phyloP scores from a whole-genome alignment of 2,888 invertebrate species.

The Eurytoma adleriae region DNA sequence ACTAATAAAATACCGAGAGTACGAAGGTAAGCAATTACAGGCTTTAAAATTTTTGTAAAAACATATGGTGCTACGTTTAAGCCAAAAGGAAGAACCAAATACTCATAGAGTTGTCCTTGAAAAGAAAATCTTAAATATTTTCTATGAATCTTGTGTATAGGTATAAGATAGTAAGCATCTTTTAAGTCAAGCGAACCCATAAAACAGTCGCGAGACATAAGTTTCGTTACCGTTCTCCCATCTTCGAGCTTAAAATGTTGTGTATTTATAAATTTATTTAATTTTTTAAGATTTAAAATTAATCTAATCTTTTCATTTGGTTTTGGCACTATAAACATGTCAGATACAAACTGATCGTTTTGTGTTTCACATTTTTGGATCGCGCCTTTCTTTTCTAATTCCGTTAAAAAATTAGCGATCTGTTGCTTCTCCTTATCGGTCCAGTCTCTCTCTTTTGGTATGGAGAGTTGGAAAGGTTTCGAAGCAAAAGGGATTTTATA shows the following conservation, averaged over 20 bases:
- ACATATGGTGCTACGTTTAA: conserved; percentile 29
- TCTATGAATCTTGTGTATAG: background rate
- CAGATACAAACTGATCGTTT: background rate
- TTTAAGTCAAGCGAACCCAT: background rate
- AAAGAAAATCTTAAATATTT: conserved; percentile 25
- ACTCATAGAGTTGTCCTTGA: background rate
- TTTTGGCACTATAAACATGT: conserved; percentile 27
- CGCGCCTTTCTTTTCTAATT: background rate
- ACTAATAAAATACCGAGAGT: conserved; percentile 35
- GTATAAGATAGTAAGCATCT: conserved; percentile 22
- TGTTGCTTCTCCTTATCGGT: background rate
- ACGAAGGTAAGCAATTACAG: conserved; percentile 38
- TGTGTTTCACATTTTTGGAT: background rate
- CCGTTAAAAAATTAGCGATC: background rate
- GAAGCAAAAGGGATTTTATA: background rate
- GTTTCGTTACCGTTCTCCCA: background rate
- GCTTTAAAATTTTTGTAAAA: conserved; percentile 58
- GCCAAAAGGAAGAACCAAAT: background rate
- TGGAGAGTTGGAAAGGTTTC: background rate
- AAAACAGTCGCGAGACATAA: background rate
- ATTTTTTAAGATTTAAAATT: conserved; percentile 45
- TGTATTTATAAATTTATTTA: conserved; percentile 10
- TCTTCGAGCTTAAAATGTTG: conserved; percentile 32
- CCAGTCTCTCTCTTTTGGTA: background rate
- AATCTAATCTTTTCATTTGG: conserved; percentile 19